These are phyloP conservation scores for Odontamblyopus rebecca DNA, from an alignment of 2,797 vertebrate genomes.

Conservation along the genomic window DNA sequence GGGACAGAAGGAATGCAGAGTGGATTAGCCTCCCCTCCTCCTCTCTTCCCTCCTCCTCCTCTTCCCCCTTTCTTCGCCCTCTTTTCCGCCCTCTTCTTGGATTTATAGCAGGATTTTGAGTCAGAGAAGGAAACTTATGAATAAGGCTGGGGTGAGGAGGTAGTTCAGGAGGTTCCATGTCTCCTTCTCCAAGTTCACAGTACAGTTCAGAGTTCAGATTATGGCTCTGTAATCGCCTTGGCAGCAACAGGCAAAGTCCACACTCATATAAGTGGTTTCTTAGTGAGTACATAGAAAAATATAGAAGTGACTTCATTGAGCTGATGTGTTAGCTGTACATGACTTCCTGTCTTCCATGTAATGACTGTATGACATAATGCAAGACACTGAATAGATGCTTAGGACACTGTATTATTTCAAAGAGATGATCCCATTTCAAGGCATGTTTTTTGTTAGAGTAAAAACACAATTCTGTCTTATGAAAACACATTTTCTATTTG, in stretches of 20 bases:
- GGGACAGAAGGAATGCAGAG: constrained; percentile 72
- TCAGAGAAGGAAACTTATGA: constrained; percentile 10
- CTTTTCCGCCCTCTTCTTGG: constrained; percentile 40
- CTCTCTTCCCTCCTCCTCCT: constrained; percentile 14
- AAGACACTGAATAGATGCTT: not conserved
- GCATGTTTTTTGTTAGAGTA: not conserved
- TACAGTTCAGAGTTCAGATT: constrained; percentile 50
- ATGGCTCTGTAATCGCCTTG: constrained; percentile 50
- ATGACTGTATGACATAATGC: not conserved
- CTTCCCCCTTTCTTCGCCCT: constrained; percentile 51
- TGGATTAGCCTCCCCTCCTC: constrained; percentile 65
- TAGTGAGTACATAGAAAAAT: not conserved
- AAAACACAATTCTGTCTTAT: no score
- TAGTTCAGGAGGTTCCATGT: constrained; percentile 23
- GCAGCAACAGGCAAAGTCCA: constrained; percentile 44
- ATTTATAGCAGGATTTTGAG: constrained; percentile 26
- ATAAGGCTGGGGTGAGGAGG: constrained; percentile 11
- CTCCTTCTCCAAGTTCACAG: constrained; percentile 54
- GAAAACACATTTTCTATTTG: no score
- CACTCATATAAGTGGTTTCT: constrained; percentile 25
- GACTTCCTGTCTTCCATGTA: not conserved
- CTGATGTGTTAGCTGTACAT: not conserved
- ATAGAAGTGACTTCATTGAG: not conserved
- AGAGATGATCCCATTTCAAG: not conserved
- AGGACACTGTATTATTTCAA: not conserved